Base-by-base conservation (phyloP, 2,797 vertebrate species). In the Galaxias olidus region DNA sequence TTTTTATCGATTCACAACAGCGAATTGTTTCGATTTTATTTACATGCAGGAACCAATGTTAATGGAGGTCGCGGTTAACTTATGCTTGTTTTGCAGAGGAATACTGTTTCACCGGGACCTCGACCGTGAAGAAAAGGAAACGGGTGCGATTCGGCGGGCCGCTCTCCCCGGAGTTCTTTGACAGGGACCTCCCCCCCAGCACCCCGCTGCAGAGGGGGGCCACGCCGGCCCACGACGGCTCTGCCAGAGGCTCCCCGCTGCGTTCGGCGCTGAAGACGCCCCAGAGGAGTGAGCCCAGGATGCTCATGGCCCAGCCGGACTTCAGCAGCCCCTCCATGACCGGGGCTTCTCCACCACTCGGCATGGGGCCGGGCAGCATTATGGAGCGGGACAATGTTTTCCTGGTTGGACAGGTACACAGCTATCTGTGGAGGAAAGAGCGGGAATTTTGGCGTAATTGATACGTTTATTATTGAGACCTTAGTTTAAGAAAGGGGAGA, bases 111-210 rank as follows among this genome's bases (percentile, higher is more conserved):
- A 10, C 52, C 3, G 68, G 54, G 5, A 54, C 53, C 40, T 73
- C 81, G 0, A 19, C 61, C 0, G 10, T 42, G 17, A 15, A 73
- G 44, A 86, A 74, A 59, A 91, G 81, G 75, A 92, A 90, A 75
- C 79, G 56, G 0, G 92, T 93, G 47, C 88, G n/a, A 42, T 93
- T 93, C 1, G 92, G 92, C 9, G 81, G 53, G 6, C 86, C 84
- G 0, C 91, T 93, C 5, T 87, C 88, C 20, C 92, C 92, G 0
- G 92, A 93, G 84, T 73, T 91, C 18, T 93, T 93, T 10, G 92
- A 93, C 79, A 90, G 83, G 82, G 70, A 73, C 59, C 79, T 93
- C 10, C 92, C 92, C n/a, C 90, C 92, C 30, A 90, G 86, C 78
- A 93, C 92, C 7, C 92, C 92, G 0, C 73, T 93, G 19, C 83